Percentiles rank a stretch among this genome's conserved stretches.
Conservation (phyloP, 2,797 vertebrate genomes). For the Gambusia yucatana region DNA sequence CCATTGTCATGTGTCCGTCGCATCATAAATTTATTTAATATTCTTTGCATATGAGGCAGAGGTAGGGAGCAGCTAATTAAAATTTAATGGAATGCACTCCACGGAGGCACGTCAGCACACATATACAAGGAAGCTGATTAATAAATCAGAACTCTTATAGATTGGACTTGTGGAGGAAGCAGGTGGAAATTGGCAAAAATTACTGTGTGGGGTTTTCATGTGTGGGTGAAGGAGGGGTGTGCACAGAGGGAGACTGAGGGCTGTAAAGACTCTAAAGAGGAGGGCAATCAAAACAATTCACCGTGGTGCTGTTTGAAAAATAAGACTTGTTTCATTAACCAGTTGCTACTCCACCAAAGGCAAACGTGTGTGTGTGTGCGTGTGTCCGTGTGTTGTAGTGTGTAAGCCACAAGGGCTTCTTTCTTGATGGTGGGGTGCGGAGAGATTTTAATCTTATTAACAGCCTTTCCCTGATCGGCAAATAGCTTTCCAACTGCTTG, state of each 20-base stretch:
- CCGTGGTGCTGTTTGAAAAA: constrained; percentile 20
- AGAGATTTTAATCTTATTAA: constrained; percentile 82
- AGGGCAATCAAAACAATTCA: constrained; percentile 49
- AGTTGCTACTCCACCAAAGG: constrained; percentile 31
- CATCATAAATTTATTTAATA: constrained; percentile 75
- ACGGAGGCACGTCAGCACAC: constrained; percentile 38
- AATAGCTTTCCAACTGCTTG: constrained; percentile 79
- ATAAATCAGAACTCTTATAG: constrained; percentile 42
- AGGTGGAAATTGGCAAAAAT: constrained; percentile 54
- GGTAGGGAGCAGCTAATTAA: constrained; percentile 70
- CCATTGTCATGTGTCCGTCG: constrained; percentile 41
- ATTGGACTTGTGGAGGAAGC: constrained; percentile 36
- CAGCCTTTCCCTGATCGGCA: constrained; percentile 70
- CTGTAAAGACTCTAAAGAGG: constrained; percentile 27
- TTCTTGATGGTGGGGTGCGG: constrained; percentile 58
- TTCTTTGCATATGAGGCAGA: constrained; percentile 60
- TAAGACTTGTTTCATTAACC: constrained; percentile 49
- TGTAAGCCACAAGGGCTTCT: constrained; percentile 48
- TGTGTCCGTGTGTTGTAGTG: constrained; percentile 18
- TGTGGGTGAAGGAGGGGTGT: constrained; percentile 15
- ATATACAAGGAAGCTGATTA: constrained; percentile 45
- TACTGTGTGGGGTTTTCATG: constrained; percentile 30
- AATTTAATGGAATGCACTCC: constrained; percentile 70
- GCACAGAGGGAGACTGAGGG: constrained; percentile 15
- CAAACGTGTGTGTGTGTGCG: constrained; percentile 14